Evolutionary conservation across 1,140 invertebrate species (phyloP).

Genomic region (Drosophila busckii): DNA sequence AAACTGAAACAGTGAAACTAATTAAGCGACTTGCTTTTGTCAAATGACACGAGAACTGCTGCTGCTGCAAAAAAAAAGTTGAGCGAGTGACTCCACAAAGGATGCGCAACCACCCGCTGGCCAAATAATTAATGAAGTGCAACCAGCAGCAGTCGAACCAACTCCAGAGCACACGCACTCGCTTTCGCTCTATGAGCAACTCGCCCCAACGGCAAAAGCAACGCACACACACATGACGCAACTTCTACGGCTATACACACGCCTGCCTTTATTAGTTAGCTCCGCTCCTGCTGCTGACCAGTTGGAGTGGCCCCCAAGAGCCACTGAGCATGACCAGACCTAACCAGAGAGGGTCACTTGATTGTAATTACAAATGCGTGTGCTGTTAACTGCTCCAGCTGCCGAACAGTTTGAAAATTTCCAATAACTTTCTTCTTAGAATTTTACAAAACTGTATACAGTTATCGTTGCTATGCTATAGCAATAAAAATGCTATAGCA

Average conservation of each 20-base stretch:
- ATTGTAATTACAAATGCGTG: no score
- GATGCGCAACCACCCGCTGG: conserved; percentile 35
- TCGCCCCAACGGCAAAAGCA: background rate
- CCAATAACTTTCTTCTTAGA: no score
- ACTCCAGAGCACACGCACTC: conserved; percentile 4
- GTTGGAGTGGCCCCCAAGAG: conserved; percentile 23
- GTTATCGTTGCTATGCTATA: no score
- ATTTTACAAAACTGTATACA: no score
- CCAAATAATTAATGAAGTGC: conserved; percentile 73
- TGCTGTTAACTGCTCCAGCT: no score
- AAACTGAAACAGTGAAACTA: conserved; percentile 44
- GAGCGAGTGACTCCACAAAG: no score
- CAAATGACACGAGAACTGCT: conserved; percentile 30
- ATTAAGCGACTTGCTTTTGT: conserved; percentile 61
- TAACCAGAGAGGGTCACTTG: conserved; percentile 46
- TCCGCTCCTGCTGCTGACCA: conserved; percentile 46
- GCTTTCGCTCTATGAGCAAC: background rate
- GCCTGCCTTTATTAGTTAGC: conserved; percentile 23
- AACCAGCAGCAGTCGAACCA: conserved; percentile 20
- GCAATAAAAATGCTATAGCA: no score
- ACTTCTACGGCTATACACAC: conserved; percentile 31
- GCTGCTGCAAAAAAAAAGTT: conserved; percentile 2
- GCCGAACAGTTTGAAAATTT: no score
- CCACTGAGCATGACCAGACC: no score
- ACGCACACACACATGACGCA: conserved; percentile 64